These are phyloP conservation scores for Molanna angustata DNA, from an alignment of 2,888 invertebrate species.

Conservation along the genomic window DNA sequence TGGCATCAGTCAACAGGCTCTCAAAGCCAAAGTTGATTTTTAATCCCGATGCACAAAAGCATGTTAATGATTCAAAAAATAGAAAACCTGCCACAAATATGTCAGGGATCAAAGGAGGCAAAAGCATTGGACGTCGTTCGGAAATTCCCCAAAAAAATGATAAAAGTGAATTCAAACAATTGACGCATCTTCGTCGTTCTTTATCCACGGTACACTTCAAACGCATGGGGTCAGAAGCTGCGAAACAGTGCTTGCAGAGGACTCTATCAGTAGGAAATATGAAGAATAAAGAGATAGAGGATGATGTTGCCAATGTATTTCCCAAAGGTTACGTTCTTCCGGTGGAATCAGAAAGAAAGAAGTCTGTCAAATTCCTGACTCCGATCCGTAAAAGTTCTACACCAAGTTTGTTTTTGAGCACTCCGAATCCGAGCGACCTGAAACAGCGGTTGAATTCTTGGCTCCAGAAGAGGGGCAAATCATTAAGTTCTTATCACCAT, in stretches of 20 bases:
- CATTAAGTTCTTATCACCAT: conserved; percentile 50
- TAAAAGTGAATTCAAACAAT: conserved; percentile 12
- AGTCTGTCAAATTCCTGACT: conserved; percentile 45
- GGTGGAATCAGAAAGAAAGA: conserved; percentile 48
- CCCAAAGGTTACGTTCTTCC: conserved; percentile 38
- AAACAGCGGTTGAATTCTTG: conserved; percentile 49
- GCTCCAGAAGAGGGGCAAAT: conserved; percentile 53
- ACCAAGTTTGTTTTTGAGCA: conserved; percentile 40
- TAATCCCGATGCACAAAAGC: background rate
- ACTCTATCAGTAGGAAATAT: conserved; percentile 44
- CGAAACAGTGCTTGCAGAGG: conserved; percentile 45
- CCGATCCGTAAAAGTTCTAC: conserved; percentile 36
- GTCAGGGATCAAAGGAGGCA: background rate
- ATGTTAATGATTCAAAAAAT: background rate
- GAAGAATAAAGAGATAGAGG: conserved; percentile 24
- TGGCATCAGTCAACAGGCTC: conserved; percentile 19
- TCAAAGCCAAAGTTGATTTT: conserved; percentile 15
- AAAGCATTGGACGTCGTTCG: no score
- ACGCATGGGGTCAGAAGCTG: conserved; percentile 42
- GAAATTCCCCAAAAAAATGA: no score
- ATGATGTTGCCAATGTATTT: conserved; percentile 16
- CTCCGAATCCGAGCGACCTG: conserved; percentile 46
- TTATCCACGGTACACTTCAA: conserved; percentile 53
- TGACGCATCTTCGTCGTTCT: conserved; percentile 41
- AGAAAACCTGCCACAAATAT: background rate